Evolutionary conservation across 2,888 invertebrate species (phyloP).

Genomic region (Drosophila emarginata): DNA sequence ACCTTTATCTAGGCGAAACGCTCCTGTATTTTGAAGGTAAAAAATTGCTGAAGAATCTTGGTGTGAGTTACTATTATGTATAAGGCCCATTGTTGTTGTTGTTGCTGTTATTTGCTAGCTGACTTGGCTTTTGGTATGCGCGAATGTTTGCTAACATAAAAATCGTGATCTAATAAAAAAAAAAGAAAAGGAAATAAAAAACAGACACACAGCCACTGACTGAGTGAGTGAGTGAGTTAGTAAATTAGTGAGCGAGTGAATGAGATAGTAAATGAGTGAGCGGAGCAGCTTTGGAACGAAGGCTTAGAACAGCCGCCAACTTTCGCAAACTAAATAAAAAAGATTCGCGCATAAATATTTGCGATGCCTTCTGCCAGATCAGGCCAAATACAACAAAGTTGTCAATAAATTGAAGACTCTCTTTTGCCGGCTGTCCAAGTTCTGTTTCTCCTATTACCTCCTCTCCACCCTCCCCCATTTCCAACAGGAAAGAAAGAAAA

Average conservation of each 20-base stretch:
- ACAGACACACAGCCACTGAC: conserved; percentile 15
- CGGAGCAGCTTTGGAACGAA: conserved; percentile 30
- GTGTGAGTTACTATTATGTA: conserved; percentile 65
- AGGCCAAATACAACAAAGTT: conserved; percentile 36
- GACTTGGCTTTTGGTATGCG: conserved; percentile 62
- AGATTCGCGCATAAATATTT: conserved; percentile 16
- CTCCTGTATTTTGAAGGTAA: conserved; percentile 56
- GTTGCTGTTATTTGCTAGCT: conserved; percentile 33
- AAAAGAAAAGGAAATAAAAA: conserved; percentile 24
- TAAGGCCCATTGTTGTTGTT: conserved; percentile 39
- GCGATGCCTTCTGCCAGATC: conserved; percentile 20
- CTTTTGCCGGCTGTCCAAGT: conserved; percentile 33
- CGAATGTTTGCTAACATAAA: conserved; percentile 77
- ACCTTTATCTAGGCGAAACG: conserved; percentile 29
- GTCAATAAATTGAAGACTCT: conserved; percentile 50
- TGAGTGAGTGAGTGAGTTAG: neutral
- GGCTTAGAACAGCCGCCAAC: conserved; percentile 27
- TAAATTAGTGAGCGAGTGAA: neutral
- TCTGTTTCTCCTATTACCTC: conserved; percentile 17
- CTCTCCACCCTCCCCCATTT: too few species aligned
- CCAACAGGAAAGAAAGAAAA: conserved; percentile 37
- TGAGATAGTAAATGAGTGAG: conserved; percentile 27
- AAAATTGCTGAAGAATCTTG: conserved; percentile 59
- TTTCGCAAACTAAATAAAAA: conserved; percentile 31
- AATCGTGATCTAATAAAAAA: conserved; percentile 81